phyloP scores from a whole-genome alignment of 2,113 vertebrate species.

The Pangasianodon gigas region DNA sequence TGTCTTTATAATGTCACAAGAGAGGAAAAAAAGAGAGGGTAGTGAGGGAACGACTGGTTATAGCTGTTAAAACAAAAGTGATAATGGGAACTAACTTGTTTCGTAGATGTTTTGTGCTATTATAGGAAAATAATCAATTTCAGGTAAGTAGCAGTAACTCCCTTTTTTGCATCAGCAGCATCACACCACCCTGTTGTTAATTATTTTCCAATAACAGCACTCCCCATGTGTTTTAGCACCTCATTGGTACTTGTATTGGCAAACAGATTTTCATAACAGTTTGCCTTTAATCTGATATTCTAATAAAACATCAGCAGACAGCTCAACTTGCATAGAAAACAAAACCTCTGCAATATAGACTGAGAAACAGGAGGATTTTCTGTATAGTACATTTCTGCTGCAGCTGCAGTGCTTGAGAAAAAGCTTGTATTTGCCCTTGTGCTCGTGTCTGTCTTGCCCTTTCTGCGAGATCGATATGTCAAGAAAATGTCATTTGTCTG shows the following conservation, averaged over 20 bases:
- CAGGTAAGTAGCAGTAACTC: background rate
- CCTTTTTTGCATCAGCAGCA: background rate
- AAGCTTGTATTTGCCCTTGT: conserved; percentile 61
- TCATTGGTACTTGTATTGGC: background rate
- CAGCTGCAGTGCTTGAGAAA: conserved; percentile 51
- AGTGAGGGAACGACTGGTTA: background rate
- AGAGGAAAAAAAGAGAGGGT: background rate
- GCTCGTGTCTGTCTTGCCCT: conserved; percentile 52
- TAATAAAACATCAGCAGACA: no score
- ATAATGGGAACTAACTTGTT: background rate
- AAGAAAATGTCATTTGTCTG: conserved; percentile 72
- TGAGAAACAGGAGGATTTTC: conserved; percentile 19
- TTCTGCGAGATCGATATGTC: conserved; percentile 69
- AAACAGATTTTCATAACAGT: background rate
- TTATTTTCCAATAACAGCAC: background rate
- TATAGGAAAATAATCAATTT: background rate
- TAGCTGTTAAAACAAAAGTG: background rate
- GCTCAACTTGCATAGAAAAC: background rate
- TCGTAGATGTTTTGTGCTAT: background rate
- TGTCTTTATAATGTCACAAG: background rate
- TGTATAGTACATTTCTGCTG: conserved; percentile 11
- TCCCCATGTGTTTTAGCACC: background rate
- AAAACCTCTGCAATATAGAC: background rate
- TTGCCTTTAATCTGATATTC: background rate
- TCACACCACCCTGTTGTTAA: background rate